These are phyloP conservation scores for Matsumurasca onukii DNA, from an alignment of 1,140 invertebrate species.

Conservation along the genomic window DNA sequence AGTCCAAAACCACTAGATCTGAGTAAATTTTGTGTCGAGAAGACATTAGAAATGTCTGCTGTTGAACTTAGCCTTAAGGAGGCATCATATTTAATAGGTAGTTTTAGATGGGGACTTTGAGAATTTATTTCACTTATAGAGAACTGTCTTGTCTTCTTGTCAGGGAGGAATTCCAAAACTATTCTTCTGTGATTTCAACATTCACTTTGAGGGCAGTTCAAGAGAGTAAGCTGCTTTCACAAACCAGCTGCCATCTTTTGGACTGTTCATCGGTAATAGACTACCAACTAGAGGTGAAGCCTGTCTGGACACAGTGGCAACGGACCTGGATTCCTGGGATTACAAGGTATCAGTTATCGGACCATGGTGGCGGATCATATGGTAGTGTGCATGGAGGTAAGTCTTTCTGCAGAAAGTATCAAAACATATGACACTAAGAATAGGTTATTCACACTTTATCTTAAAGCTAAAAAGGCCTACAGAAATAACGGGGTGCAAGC, in stretches of 20 bases:
- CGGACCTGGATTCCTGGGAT: too few species aligned
- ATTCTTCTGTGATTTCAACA: not conserved
- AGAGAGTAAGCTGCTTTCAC: not conserved
- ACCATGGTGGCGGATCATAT: not conserved
- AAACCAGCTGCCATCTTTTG: not conserved
- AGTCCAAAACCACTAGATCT: too few species aligned
- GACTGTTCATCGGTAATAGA: conserved; percentile 22
- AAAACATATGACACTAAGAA: too few species aligned
- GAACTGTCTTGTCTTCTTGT: not conserved
- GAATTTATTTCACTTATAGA: not conserved
- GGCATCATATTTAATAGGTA: not conserved
- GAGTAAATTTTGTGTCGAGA: too few species aligned
- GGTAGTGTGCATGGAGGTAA: not conserved
- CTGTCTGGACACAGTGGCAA: too few species aligned
- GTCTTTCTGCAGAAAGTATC: not conserved
- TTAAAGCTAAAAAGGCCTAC: too few species aligned
- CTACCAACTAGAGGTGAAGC: not conserved
- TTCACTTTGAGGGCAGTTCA: not conserved
- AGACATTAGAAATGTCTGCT: not conserved
- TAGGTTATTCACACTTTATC: too few species aligned
- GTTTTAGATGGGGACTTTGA: not conserved
- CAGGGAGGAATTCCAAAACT: not conserved
- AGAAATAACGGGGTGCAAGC: too few species aligned
- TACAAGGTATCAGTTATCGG: too few species aligned
- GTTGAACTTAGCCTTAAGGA: not conserved